Evolutionary conservation across 1,140 invertebrate genomes (phyloP), one percentile per base, ranked within the genome.

Genomic region (Babylonia areolata): DNA sequence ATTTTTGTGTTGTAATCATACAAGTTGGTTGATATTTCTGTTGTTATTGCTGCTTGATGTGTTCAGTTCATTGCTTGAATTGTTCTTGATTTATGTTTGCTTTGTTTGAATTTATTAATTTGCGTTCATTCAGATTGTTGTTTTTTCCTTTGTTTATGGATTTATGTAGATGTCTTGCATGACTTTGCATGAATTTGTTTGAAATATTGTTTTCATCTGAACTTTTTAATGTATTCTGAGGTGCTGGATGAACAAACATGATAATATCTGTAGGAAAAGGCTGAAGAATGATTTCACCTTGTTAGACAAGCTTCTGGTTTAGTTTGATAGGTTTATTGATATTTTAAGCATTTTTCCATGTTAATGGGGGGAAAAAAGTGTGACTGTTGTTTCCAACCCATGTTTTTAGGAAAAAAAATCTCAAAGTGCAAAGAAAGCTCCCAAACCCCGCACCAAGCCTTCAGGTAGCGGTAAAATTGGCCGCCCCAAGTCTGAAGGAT

Each of bases 331-430:
- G 12, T 73, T 6, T 73, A 73, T 73, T 37, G 64, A 35, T 73
- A 5, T 33, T 15, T 3, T 73, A 37, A 15, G 6, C 33, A 73
- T 73, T 73, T 73, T 73, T 73, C 58, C 28, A 40, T 35, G 71
- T 73, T 12, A n/a, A n/a, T 9, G 20, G 9, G 9, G 20, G 51
- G 51, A 11, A 54, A 69, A 23, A 28, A n/a, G 23, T 69, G 6
- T 69, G 12, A 69, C n/a, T 23, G n/a, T 31, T 69, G 20, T 69
- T n/a, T 31, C 58, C 58, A 69, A 77, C 35, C 75, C 75, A 37
- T 77, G 71, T 40, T 39, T 84, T 23, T 75, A 78, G 84, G 54
- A 85, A 33, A 35, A 73, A 78, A 85, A 85, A 42, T 85, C 84
- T 1, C 42, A 78, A 37, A 73, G 46, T 33, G 35, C 84, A 75